phyloP scores from a whole-genome alignment of 2,888 invertebrate species.

The Cylloceria caligata region DNA sequence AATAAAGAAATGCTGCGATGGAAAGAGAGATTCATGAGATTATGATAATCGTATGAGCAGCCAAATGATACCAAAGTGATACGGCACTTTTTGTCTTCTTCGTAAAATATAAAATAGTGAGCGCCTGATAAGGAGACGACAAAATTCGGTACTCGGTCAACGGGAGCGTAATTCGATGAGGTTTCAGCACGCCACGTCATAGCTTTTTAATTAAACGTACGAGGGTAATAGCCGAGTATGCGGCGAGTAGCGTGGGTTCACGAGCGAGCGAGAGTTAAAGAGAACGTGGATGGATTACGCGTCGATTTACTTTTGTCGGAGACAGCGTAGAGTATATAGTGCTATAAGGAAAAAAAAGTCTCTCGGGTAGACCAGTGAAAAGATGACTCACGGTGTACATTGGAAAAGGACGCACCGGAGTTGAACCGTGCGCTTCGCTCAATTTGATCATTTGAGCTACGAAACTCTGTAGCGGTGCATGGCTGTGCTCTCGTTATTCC shows the following conservation, averaged over 20 bases:
- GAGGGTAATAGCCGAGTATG: conserved; percentile 41
- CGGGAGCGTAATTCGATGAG: conserved; percentile 46
- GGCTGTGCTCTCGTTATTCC: not conserved
- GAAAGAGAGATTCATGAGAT: not conserved
- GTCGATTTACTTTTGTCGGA: conserved; percentile 59
- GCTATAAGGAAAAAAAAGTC: conserved; percentile 14
- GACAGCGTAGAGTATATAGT: not conserved
- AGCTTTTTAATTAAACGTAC: conserved; percentile 65
- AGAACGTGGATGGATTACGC: conserved; percentile 62
- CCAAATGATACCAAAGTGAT: not conserved
- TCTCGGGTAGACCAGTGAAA: conserved; percentile 1
- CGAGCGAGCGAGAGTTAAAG: conserved; percentile 35
- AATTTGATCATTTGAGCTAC: conserved; percentile 37
- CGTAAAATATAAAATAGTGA: not conserved
- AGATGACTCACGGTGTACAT: conserved; percentile 29
- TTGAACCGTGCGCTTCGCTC: conserved; percentile 12
- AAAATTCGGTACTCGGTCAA: conserved; percentile 32
- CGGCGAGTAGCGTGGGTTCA: conserved; percentile 32
- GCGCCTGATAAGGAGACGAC: conserved; percentile 16
- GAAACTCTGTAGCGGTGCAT: conserved; percentile 12
- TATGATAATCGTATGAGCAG: not conserved
- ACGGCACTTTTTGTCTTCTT: not conserved
- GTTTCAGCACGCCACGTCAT: conserved; percentile 17
- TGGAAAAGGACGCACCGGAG: not conserved
- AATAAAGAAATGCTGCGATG: not conserved